Evolutionary conservation across 2,113 vertebrate genomes (phyloP).

Genomic region (Tinamus guttatus): DNA sequence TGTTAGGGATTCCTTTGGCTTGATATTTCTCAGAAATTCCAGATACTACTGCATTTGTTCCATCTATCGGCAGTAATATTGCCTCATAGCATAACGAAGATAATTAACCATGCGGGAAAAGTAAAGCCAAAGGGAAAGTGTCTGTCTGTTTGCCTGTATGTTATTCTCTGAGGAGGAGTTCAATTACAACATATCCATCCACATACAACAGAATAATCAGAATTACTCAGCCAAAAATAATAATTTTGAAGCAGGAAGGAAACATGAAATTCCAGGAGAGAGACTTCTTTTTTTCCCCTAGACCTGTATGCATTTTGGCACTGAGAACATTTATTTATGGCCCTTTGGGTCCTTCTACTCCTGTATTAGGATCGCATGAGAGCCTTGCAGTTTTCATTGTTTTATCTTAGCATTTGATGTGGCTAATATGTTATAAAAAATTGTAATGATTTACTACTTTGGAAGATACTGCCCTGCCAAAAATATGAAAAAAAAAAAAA

Average conservation of each 20-base stretch:
- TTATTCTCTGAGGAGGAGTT: not conserved
- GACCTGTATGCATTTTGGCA: not conserved
- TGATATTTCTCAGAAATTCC: slow-evolving; percentile 15
- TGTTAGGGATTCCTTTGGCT: not conserved
- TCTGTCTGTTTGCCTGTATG: not conserved
- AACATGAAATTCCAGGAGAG: slow-evolving; percentile 40
- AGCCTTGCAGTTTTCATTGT: not conserved
- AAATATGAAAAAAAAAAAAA: slow-evolving; percentile 21
- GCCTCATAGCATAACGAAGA: slow-evolving; percentile 18
- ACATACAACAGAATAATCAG: not conserved
- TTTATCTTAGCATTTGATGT: slow-evolving; percentile 26
- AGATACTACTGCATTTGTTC: slow-evolving; percentile 43
- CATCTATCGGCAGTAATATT: slow-evolving; percentile 21
- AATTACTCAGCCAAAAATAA: slow-evolving; percentile 15
- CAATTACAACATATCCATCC: not conserved
- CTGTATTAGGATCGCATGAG: not conserved
- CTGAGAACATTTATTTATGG: slow-evolving; percentile 25
- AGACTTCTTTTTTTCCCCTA: not conserved
- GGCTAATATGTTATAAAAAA: slow-evolving; percentile 19
- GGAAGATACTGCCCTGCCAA: not conserved
- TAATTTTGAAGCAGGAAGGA: slow-evolving; percentile 32
- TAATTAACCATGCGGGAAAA: slow-evolving; percentile 27
- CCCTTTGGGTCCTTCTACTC: not conserved
- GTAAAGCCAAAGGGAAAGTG: slow-evolving; percentile 21
- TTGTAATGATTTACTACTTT: slow-evolving; percentile 18